A percentile compares a stretch with the other conserved stretches of the same genome.
phyloP scores from a whole-genome alignment of 2,888 invertebrate species.

The Eudemis profundana region DNA sequence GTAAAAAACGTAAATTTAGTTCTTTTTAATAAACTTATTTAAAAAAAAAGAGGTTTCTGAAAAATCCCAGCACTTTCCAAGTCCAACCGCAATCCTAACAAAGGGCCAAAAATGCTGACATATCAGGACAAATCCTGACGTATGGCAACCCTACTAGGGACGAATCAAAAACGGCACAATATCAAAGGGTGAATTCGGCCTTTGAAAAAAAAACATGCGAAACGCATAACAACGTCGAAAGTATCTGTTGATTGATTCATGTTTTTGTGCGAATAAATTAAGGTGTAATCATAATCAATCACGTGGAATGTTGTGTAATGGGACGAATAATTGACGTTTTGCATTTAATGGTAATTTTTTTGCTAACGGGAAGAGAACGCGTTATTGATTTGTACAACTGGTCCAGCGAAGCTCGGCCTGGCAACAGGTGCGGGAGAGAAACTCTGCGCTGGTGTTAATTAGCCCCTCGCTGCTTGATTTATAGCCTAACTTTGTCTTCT shows the following conservation, averaged over 20 bases:
- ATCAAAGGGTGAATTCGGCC: neutral
- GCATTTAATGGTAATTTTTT: constrained; percentile 29
- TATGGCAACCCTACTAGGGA: no score
- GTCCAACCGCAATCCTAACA: no score
- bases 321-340: constrained; percentile 23
- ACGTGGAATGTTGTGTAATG: constrained; percentile 19
- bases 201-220: neutral
- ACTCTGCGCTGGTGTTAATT: constrained; percentile 69
- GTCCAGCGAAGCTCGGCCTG: constrained; percentile 47
- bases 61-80: no score
- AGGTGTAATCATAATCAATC: constrained; percentile 3
- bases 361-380: neutral
- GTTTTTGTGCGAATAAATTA: constrained; percentile 15
- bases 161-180: neutral
- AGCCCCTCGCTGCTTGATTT: constrained; percentile 72
- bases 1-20: no score
- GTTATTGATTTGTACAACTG: constrained; percentile 34
- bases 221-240: constrained; percentile 3
- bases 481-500: constrained; percentile 66
- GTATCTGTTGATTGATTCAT: constrained; percentile 19
- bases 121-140: no score
- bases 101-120: no score
- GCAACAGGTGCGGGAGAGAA: constrained; percentile 68
- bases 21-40: no score
- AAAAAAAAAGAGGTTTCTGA: no score